phyloP scores from a whole-genome alignment of 2,888 invertebrate species.

The Drosophila yooni region DNA sequence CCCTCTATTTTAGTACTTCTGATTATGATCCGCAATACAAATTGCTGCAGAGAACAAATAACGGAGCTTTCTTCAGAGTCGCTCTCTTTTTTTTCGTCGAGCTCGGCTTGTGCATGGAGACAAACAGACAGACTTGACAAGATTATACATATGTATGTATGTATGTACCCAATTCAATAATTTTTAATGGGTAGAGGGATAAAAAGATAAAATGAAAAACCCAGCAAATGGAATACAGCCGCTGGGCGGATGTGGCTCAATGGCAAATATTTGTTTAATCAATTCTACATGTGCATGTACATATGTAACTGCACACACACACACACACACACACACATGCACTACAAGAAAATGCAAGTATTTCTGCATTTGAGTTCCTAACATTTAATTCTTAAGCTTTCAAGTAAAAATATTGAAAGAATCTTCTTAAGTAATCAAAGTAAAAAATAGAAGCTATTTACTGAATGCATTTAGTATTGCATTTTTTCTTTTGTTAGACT shows the following conservation, averaged over 20 bases:
- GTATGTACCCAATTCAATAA: background rate
- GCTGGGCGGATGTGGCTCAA: constrained; percentile 49
- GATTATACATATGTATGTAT: background rate
- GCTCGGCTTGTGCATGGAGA: background rate
- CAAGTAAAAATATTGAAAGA: background rate
- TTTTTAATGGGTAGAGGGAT: background rate
- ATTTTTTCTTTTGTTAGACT: background rate
- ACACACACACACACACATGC: constrained; percentile 7
- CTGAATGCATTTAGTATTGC: no score
- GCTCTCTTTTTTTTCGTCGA: background rate
- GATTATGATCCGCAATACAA: background rate
- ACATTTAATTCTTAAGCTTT: background rate
- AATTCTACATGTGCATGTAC: constrained; percentile 55
- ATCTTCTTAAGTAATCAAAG: background rate
- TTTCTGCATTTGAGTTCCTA: background rate
- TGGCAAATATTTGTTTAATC: constrained; percentile 77
- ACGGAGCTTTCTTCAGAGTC: background rate
- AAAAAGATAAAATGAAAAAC: background rate
- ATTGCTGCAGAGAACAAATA: background rate
- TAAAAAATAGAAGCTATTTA: fast-evolving
- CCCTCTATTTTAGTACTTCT: background rate
- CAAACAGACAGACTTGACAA: background rate
- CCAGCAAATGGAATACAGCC: constrained; percentile 20
- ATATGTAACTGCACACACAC: constrained; percentile 15
- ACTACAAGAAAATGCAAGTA: background rate